A percentile compares a stretch with the other conserved stretches of the same genome.
phyloP scores from a whole-genome alignment of 2,113 vertebrate species.

The Apaloderma vittatum region DNA sequence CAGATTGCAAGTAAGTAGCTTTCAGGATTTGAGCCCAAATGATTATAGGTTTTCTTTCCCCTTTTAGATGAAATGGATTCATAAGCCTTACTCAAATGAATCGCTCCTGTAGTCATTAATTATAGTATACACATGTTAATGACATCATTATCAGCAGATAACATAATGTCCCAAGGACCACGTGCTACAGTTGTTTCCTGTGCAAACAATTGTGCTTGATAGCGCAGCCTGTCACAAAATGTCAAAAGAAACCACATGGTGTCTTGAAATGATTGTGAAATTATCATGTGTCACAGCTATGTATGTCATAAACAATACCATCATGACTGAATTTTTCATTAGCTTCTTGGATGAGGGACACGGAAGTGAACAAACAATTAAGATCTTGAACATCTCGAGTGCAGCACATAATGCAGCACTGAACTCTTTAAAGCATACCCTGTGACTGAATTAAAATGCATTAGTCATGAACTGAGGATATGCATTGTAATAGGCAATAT shows the following conservation, averaged over 20 bases:
- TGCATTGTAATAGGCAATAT: background rate
- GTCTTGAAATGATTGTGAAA: constrained; percentile 64
- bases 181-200: constrained; percentile 62
- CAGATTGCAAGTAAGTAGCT: constrained; percentile 59
- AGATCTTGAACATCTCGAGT: constrained; percentile 20
- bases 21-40: constrained; percentile 64
- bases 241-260: constrained; percentile 68
- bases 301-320: constrained; percentile 60
- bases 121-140: constrained; percentile 75
- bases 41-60: constrained; percentile 67
- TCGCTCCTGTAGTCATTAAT: constrained; percentile 68
- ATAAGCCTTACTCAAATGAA: constrained; percentile 60
- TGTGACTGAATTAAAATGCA: constrained; percentile 20
- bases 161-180: constrained; percentile 64
- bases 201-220: constrained; percentile 73
- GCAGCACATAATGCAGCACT: background rate
- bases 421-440: constrained; percentile 7
- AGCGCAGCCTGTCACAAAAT: constrained; percentile 63
- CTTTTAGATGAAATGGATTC: constrained; percentile 70
- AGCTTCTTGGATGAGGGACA: background rate
- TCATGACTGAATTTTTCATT: constrained; percentile 52
- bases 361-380: constrained; percentile 38
- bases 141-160: constrained; percentile 72
- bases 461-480: background rate
- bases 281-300: constrained; percentile 61